Base-by-base conservation (phyloP, 2,797 vertebrate genomes). In the Clamator glandarius region DNA sequence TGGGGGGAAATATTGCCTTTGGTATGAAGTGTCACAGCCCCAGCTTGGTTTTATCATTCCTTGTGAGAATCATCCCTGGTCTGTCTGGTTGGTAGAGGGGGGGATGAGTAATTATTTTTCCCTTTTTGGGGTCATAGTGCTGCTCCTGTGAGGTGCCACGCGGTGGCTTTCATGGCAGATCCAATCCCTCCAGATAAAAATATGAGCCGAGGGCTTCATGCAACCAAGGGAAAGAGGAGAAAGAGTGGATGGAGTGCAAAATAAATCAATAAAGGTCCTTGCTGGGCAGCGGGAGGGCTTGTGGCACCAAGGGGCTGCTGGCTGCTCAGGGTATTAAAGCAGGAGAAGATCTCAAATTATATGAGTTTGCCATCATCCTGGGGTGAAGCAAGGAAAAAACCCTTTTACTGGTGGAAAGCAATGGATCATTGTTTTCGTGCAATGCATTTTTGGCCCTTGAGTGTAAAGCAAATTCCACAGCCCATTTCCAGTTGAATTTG, bases 1-100 rank as follows among this genome's bases (percentile, higher is more conserved):
- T 7, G 24, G 58, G 58, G 74, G 79, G 81, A 93, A 96, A 94
- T 94, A 82, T 87, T 93, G 48, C 75, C 73, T 70, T 95, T 76
- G 33, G 93, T 48, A 54, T 0, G 0, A 11, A 48, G n/a, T 46
- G 95, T 87, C 84, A 92, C 70, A 61, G 92, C 36, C 59, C 95
- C 61, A 72, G 57, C 70, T 89, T 12, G 9, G n/a, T 28, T 85
- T n/a, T n/a, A n/a, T n/a, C n/a, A n/a, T n/a, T n/a, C n/a, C n/a
- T n/a, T n/a, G n/a, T n/a, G n/a, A n/a, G n/a, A n/a, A n/a, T n/a
- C n/a, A n/a, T n/a, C n/a, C n/a, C n/a, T n/a, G n/a, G n/a, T n/a
- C n/a, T n/a, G n/a, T n/a, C n/a, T n/a, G n/a, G n/a, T n/a, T n/a
- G n/a, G n/a, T n/a, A n/a, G n/a, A n/a, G n/a, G n/a, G n/a, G n/a